phyloP scores from a whole-genome alignment of 2,888 invertebrate species.

The Polydrusus tereticollis region DNA sequence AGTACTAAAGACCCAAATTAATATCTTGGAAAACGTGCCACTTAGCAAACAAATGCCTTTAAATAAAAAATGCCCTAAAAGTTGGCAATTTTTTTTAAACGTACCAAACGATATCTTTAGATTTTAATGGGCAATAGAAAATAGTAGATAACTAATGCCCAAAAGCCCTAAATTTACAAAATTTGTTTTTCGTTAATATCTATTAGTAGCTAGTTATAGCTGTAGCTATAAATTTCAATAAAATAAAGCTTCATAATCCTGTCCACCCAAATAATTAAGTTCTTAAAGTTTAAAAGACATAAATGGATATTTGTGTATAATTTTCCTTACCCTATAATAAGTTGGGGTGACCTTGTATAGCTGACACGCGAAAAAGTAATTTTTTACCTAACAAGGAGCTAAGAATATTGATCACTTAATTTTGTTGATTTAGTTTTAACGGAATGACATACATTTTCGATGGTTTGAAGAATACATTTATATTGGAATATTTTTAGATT shows the following conservation, averaged over 20 bases:
- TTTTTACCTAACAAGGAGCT: constrained; percentile 29
- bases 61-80: constrained; percentile 13
- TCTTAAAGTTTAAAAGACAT: constrained; percentile 29
- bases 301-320: constrained; percentile 32
- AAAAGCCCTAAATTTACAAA: too few species aligned
- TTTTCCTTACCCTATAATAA: constrained; percentile 22
- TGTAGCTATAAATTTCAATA: background rate
- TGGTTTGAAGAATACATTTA: constrained; percentile 4
- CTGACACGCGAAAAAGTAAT: constrained; percentile 34
- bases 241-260: background rate
- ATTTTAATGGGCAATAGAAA: too few species aligned
- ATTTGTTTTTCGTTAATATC: too few species aligned
- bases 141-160: too few species aligned
- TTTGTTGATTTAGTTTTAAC: constrained; percentile 25
- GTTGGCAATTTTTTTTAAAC: background rate
- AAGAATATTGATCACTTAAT: constrained; percentile 27
- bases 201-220: too few species aligned
- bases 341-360: constrained; percentile 22
- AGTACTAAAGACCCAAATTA: constrained; percentile 63
- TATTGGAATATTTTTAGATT: constrained; percentile 1
- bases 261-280: constrained; percentile 16
- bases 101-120: background rate
- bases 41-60: constrained; percentile 48
- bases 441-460: constrained; percentile 22
- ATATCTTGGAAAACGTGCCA: constrained; percentile 56